phyloP scores from a whole-genome alignment of 2,113 vertebrate genomes.

The Phainopepla nitens region DNA sequence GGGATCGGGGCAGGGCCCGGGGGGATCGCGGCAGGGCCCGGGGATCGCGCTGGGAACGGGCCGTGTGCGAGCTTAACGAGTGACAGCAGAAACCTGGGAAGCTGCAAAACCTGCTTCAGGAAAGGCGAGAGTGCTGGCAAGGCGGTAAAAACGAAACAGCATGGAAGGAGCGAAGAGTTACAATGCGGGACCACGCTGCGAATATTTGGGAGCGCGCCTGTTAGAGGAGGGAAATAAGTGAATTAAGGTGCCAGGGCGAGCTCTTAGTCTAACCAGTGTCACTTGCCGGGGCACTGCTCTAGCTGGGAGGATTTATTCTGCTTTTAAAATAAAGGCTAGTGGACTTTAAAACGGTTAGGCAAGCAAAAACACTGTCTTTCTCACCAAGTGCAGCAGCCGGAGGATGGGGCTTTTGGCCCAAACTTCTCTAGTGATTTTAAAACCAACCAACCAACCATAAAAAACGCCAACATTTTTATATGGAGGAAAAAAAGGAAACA shows the following conservation, averaged over 20 bases:
- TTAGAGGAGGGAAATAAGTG: not conserved
- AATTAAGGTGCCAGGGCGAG: not conserved
- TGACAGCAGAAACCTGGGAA: not conserved
- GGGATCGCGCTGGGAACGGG: too few species aligned
- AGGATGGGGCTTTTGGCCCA: not conserved
- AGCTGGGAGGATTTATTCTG: not conserved
- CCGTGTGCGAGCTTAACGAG: fast-evolving
- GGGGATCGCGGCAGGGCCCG: too few species aligned
- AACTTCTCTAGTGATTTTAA: not conserved
- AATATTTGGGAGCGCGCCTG: not conserved
- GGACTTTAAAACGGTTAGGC: not conserved
- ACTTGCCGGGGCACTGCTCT: too few species aligned
- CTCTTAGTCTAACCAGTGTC: not conserved
- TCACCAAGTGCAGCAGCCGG: not conserved
- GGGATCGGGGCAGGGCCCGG: too few species aligned
- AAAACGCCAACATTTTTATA: not conserved
- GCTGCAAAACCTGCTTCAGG: not conserved
- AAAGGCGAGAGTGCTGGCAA: not conserved
- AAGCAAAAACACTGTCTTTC: not conserved
- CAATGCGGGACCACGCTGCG: not conserved
- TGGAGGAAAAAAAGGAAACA: not conserved
- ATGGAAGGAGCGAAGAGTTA: fast-evolving
- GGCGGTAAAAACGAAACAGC: not conserved
- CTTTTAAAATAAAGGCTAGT: not conserved
- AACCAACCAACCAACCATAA: not conserved